Evolutionary conservation across 1,140 invertebrate species (phyloP).

Genomic region (Cherax destructor): DNA sequence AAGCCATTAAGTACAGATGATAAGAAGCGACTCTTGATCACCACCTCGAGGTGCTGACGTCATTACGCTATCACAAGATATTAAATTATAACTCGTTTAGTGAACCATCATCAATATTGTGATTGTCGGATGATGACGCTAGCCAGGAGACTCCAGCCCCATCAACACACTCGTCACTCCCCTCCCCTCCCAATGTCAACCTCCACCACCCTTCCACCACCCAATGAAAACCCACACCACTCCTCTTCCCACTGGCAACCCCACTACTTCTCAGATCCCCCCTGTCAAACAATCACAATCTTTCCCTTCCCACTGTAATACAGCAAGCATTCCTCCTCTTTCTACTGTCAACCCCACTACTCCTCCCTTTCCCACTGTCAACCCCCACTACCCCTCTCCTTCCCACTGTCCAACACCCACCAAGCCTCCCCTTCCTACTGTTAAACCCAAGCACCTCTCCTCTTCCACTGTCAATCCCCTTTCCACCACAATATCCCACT

Average conservation of each 20-base stretch:
- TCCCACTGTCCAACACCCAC: background rate
- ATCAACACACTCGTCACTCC: no score
- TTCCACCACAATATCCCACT: background rate
- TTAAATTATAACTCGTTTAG: background rate
- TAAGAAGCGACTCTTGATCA: background rate
- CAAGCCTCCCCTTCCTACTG: background rate
- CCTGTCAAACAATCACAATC: no score
- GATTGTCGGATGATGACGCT: background rate
- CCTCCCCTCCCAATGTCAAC: no score
- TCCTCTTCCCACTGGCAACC: no score
- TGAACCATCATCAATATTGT: background rate
- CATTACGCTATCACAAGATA: background rate
- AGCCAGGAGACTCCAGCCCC: no score
- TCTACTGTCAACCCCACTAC: background rate
- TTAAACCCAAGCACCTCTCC: background rate
- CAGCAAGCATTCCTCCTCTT: no score
- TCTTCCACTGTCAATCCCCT: background rate
- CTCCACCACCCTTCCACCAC: no score
- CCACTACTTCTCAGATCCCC: no score
- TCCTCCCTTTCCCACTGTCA: background rate
- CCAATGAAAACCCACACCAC: no score
- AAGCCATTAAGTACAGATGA: background rate
- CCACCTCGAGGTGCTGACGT: background rate
- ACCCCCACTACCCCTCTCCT: background rate
- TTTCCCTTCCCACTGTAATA: no score